Conservation (phyloP, 2,888 invertebrate species). For the Dynastes tityus region DNA sequence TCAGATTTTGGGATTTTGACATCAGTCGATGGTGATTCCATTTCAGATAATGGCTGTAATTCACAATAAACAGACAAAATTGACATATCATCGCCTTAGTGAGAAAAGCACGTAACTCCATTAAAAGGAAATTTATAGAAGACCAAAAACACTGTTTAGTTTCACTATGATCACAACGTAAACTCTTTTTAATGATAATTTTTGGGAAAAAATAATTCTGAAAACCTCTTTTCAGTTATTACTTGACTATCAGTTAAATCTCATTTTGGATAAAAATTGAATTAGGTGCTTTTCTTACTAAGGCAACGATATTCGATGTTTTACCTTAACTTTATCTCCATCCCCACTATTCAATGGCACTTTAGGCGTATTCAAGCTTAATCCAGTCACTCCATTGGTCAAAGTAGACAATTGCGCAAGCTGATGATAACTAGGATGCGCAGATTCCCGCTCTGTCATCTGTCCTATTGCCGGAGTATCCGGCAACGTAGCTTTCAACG, state of each 20-base stretch:
- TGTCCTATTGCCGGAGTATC: constrained; percentile 93
- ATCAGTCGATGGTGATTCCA: constrained; percentile 49
- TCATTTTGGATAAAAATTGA: too few relatives aligned
- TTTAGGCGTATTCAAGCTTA: constrained; percentile 62
- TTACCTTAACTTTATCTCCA: constrained; percentile 40
- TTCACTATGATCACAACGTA: too few relatives aligned
- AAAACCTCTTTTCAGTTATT: too few relatives aligned
- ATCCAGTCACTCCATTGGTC: constrained; percentile 66
- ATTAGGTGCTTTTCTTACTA: too few relatives aligned
- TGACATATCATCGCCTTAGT: too few relatives aligned
- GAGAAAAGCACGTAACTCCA: too few relatives aligned
- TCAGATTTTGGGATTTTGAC: constrained; percentile 36
- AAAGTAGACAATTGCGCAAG: constrained; percentile 63
- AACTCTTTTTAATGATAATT: too few relatives aligned
- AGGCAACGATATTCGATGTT: not conserved
- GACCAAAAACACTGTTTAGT: too few relatives aligned
- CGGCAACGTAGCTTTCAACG: constrained; percentile 90
- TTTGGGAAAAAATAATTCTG: too few relatives aligned
- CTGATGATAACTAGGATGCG: constrained; percentile 78
- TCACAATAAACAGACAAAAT: constrained; percentile 26
- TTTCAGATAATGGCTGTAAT: constrained; percentile 25
- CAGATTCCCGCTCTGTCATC: constrained; percentile 96
- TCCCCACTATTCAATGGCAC: constrained; percentile 53
- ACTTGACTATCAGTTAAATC: too few relatives aligned
- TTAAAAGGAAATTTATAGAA: too few relatives aligned